Evolutionary conservation across 2,888 invertebrate genomes (phyloP), one percentile per base, ranked within the genome.

Genomic region (Invenusta paracnida): DNA sequence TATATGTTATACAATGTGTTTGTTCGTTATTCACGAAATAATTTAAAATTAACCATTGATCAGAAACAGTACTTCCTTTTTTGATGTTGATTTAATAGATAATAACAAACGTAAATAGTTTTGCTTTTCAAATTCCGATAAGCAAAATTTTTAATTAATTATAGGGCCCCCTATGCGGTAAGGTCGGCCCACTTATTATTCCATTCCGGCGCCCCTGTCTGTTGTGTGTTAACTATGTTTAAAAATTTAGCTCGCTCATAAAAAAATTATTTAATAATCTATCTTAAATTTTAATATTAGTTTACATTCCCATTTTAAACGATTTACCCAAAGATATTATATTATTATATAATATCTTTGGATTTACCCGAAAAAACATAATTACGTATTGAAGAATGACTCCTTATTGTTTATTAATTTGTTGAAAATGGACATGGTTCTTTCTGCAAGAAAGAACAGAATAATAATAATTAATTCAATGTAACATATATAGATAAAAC

Each of bases 51-150:
- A 73, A 73, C 73, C 73, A 73, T 73, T 73, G 73, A 25, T 73
- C 73, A 73, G 73, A 73, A 73, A 73, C 73, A 73, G 73, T 73
- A 73, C 73, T 73, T 73, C 73, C 73, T 73, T 73, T 73, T 73
- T 73, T 73, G 73, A 73, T 73, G 73, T 73, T 73, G 73, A 73
- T 13, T 73, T 73, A 73, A 73, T 73, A 73, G 73, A 73, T 73
- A 73, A 73, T 73, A 73, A 73, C 73, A 73, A 73, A 73, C 73
- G 23, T 73, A 73, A 73, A 73, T 73, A 73, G 73, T 73, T 73
- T 73, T 73, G 73, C 73, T 73, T 73, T 73, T 73, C 73, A 73
- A 73, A 73, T 73, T 73, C 73, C 23, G 73, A 73, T 73, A 73
- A 73, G 73, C 73, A 73, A 73, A 73, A 23, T 48, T 48, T 48